Conservation (phyloP, 2,113 vertebrate species). For the Prunella himalayana region DNA sequence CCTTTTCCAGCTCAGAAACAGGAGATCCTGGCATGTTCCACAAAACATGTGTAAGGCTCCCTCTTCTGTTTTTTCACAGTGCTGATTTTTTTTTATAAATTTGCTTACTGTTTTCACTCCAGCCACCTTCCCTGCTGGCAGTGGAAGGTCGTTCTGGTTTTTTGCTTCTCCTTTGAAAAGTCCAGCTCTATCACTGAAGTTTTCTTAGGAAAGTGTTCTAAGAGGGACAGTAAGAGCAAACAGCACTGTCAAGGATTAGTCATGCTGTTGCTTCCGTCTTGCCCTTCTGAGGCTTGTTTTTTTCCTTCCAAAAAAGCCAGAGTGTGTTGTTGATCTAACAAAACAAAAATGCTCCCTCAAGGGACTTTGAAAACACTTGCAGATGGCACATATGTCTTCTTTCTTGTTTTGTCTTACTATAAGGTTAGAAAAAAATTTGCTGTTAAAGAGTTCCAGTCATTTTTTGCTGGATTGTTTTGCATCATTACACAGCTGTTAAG, state of each 20-base stretch:
- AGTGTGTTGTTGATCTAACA: not conserved
- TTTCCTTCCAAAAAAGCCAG: not conserved
- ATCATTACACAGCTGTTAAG: not conserved
- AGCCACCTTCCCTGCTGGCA: not conserved
- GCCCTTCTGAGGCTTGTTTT: not conserved
- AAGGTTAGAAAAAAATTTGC: not conserved
- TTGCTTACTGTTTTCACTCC: not conserved
- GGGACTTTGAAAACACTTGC: not conserved
- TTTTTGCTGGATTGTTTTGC: not conserved
- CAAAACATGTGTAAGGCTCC: not conserved
- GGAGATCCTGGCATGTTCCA: not conserved
- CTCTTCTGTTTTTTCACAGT: not conserved
- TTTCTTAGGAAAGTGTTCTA: not conserved
- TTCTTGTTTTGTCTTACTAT: not conserved
- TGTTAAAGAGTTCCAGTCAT: not conserved
- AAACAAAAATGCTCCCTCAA: not conserved
- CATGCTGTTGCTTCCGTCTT: not conserved
- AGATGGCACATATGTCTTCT: not conserved
- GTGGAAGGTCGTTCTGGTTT: not conserved
- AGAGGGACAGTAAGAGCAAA: not conserved
- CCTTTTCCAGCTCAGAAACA: slow-evolving; percentile 73
- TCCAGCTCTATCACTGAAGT: not conserved
- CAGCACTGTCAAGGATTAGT: not conserved
- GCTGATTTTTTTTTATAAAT: not conserved
- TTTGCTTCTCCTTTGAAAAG: not conserved